Conservation (phyloP, 2,797 vertebrate genomes). For the Cuculus canorus region DNA sequence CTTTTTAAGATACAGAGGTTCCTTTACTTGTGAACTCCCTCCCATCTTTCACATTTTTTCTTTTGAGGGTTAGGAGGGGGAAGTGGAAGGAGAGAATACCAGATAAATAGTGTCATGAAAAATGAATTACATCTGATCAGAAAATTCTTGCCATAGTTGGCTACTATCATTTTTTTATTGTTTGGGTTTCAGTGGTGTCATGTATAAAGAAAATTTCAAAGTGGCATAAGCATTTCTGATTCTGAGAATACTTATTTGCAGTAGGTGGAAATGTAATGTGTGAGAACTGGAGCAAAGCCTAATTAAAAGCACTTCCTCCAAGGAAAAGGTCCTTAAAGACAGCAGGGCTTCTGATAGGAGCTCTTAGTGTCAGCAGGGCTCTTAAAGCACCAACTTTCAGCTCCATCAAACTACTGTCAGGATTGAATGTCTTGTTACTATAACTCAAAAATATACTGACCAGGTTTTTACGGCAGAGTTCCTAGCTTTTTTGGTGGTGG, state of each 20-base stretch:
- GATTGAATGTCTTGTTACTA: background rate
- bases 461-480: background rate
- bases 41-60: background rate
- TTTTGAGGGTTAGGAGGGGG: background rate
- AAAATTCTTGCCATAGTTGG: background rate
- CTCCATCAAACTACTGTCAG: background rate
- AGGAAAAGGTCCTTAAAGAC: background rate
- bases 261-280: background rate
- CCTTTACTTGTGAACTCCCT: background rate
- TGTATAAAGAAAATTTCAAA: background rate
- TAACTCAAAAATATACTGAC: background rate
- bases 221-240: background rate
- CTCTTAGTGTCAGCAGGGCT: background rate
- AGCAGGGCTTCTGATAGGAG: background rate
- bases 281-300: background rate
- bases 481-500: background rate
- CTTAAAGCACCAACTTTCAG: background rate
- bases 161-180: background rate
- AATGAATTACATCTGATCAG: background rate
- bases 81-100: background rate
- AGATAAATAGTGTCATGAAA: background rate
- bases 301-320: background rate
- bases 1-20: slow-evolving; percentile 20
- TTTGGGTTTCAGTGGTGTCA: background rate
- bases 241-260: background rate